phyloP scores from a whole-genome alignment of 2,113 vertebrate genomes.

The Shinisaurus crocodilurus region DNA sequence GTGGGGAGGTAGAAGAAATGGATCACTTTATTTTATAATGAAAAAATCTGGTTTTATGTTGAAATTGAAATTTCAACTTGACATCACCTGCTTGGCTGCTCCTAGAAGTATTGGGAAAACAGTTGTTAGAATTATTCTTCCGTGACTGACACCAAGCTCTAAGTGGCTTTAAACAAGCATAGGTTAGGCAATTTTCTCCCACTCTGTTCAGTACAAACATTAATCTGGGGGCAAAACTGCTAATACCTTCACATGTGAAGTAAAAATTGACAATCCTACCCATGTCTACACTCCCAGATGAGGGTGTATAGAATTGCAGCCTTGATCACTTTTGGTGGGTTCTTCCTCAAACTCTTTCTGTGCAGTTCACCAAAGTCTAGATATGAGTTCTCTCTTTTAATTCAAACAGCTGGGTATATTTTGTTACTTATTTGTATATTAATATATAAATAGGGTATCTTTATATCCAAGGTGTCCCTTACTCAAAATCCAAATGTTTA shows the following conservation, averaged over 20 bases:
- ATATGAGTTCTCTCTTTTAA: background rate
- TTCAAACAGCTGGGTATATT: background rate
- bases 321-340: background rate
- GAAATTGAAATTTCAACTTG: background rate
- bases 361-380: background rate
- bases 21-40: background rate
- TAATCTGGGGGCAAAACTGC: background rate
- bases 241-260: background rate
- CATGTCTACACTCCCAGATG: background rate
- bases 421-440: background rate
- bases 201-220: background rate
- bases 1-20: too few relatives aligned
- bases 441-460: background rate
- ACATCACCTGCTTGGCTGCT: background rate
- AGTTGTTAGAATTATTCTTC: background rate
- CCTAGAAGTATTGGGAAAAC: background rate
- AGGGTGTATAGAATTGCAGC: background rate
- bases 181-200: background rate
- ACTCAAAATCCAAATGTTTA: background rate
- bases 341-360: background rate
- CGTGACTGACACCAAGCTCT: background rate
- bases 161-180: background rate
- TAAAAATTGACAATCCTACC: background rate
- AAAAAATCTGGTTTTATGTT: background rate
- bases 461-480: background rate